Evolutionary conservation across 2,113 vertebrate species (phyloP).

Genomic region (Rissa tridactyla): DNA sequence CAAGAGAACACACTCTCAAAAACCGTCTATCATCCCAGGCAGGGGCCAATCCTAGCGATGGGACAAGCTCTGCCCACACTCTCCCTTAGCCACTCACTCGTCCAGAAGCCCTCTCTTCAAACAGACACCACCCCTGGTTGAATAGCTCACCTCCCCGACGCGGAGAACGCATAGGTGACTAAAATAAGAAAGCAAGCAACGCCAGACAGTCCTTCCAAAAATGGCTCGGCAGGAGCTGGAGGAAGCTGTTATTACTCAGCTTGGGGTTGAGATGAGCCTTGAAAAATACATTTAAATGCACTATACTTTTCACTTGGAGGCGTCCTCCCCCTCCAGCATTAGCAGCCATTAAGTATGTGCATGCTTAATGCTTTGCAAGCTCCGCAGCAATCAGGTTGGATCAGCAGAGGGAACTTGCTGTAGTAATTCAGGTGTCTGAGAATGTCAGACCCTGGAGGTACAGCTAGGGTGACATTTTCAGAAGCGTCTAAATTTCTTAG

Average conservation of each 20-base stretch:
- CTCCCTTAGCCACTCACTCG: background rate
- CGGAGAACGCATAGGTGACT: background rate
- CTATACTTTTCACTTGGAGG: background rate
- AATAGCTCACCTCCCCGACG: background rate
- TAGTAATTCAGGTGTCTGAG: background rate
- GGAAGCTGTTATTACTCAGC: background rate
- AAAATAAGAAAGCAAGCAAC: background rate
- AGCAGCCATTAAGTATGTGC: background rate
- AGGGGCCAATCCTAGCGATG: background rate
- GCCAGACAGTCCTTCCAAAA: background rate
- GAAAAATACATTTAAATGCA: background rate
- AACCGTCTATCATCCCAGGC: background rate
- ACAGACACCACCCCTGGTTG: background rate
- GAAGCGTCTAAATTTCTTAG: background rate
- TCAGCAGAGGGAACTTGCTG: background rate
- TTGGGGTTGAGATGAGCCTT: background rate
- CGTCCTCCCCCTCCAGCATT: background rate
- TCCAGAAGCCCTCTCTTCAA: background rate
- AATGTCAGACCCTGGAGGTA: conserved; percentile 21
- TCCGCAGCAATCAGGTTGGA: background rate
- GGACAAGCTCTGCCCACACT: background rate
- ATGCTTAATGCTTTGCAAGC: background rate
- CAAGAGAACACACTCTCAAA: background rate
- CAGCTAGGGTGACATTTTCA: conserved; percentile 15
- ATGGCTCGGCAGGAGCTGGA: background rate